These are phyloP conservation scores for Passer domesticus DNA, from an alignment of 2,113 vertebrate species.

Conservation along the genomic window DNA sequence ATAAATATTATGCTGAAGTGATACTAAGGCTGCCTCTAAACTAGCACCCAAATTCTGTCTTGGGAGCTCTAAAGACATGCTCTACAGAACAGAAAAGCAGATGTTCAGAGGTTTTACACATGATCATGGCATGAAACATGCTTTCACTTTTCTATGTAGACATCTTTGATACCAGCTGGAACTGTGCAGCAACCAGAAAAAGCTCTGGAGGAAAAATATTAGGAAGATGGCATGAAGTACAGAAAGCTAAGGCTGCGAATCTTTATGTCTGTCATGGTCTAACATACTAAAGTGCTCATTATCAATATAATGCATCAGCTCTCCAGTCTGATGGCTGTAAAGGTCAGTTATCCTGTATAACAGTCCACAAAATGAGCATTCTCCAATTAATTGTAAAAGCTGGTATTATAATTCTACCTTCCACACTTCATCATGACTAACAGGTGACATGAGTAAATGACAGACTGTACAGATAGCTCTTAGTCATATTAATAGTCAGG, in stretches of 20 bases:
- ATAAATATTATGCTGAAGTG: neutral
- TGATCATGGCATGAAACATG: neutral
- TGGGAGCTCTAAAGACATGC: neutral
- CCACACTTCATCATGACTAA: neutral
- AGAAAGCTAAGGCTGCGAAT: neutral
- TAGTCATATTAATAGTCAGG: slow-evolving; percentile 19
- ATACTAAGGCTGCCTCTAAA: neutral
- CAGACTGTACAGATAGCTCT: slow-evolving; percentile 12
- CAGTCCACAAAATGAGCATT: neutral
- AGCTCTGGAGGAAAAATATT: neutral
- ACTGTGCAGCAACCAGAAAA: neutral
- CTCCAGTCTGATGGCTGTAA: neutral
- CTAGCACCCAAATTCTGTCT: neutral
- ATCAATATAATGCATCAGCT: neutral
- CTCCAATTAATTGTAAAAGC: slow-evolving; percentile 6
- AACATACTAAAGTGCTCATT: neutral
- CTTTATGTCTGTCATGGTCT: neutral
- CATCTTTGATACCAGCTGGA: neutral
- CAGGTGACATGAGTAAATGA: neutral
- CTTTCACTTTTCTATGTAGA: neutral
- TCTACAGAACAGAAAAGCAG: neutral
- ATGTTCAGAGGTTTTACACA: neutral
- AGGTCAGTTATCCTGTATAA: slow-evolving; percentile 31
- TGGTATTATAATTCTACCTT: neutral
- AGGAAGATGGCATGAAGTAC: neutral